Percentiles rank a stretch among this genome's conserved stretches.
These are phyloP conservation scores for Gila orcuttii DNA, from an alignment of 2,113 vertebrate genomes.

Conservation along the genomic window DNA sequence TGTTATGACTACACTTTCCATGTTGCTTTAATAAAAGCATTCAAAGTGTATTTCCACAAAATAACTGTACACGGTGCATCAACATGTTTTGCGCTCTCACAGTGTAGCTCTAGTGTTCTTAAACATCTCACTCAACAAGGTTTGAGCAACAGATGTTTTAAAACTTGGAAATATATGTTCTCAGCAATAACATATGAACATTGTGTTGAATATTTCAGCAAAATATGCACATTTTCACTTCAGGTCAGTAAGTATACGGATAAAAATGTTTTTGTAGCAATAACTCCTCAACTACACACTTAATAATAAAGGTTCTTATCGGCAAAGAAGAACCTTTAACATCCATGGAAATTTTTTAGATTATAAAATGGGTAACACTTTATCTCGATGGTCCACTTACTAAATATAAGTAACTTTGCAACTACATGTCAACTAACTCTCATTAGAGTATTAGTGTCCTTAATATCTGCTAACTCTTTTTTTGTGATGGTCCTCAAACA, in stretches of 20 bases:
- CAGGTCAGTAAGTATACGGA: not conserved
- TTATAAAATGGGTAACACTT: not conserved
- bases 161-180: not conserved
- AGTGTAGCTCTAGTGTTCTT: not conserved
- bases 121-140: not conserved
- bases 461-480: no score
- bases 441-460: no score
- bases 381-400: no score
- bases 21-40: conserved; percentile 29
- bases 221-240: not conserved
- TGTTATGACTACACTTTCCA: conserved; percentile 19
- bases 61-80: not conserved
- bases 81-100: not conserved
- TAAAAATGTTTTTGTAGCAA: not conserved
- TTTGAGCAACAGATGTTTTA: not conserved
- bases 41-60: conserved; percentile 7
- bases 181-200: not conserved
- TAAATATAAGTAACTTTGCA: no score
- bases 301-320: not conserved
- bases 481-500: no score
- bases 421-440: no score
- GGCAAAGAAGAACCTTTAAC: not conserved
- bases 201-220: not conserved
- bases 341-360: not conserved
- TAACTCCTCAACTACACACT: not conserved